These are phyloP conservation scores for Colossoma macropomum DNA, from an alignment of 2,113 vertebrate genomes.

Conservation along the genomic window DNA sequence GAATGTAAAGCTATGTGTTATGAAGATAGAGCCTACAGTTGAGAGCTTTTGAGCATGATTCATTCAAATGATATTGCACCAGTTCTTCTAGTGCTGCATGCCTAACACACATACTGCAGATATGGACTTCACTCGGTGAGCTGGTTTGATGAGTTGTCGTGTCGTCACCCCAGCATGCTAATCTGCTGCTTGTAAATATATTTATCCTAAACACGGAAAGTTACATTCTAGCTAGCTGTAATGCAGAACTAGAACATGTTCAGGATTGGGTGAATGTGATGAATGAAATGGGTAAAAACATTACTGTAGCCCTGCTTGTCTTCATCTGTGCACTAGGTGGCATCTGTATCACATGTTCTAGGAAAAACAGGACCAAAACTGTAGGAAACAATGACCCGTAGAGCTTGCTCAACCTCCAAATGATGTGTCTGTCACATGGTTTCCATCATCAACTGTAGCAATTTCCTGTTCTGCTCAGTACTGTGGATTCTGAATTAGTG, in stretches of 20 bases:
- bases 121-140: neutral
- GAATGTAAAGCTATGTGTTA: no score
- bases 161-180: neutral
- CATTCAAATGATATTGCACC: neutral
- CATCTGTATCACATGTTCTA: neutral
- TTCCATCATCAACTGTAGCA: neutral
- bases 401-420: neutral
- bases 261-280: neutral
- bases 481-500: neutral
- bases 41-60: neutral
- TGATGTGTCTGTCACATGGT: neutral
- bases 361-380: neutral
- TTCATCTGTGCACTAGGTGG: constrained; percentile 30
- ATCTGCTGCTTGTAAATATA: neutral
- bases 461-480: neutral
- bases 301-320: neutral
- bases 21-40: neutral
- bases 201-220: no score
- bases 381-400: neutral
- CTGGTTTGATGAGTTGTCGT: neutral
- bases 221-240: neutral
- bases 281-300: no score
- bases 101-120: no score
- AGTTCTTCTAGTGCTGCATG: neutral
- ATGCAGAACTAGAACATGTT: neutral